These are phyloP conservation scores for Schizothorax lantsangensis DNA, from an alignment of 2,797 vertebrate species.

Conservation along the genomic window DNA sequence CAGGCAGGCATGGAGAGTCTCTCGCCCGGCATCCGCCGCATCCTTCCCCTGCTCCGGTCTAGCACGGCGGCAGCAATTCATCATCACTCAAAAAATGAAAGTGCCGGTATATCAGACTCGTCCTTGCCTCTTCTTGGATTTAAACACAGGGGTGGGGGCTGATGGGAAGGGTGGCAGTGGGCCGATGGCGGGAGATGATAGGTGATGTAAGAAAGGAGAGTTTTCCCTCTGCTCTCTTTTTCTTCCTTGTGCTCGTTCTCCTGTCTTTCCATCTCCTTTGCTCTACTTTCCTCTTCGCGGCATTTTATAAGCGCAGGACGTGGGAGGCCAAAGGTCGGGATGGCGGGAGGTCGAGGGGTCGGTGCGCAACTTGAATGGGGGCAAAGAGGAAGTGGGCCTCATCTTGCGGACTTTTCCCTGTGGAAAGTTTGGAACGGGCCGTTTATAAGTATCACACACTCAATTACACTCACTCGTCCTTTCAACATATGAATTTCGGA, in stretches of 20 bases:
- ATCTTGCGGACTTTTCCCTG: slow-evolving; percentile 69
- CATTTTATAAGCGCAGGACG: slow-evolving; percentile 66
- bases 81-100: slow-evolving; percentile 81
- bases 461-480: slow-evolving; percentile 52
- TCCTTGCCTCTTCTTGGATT: slow-evolving; percentile 74
- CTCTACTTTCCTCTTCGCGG: slow-evolving; percentile 32
- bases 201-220: slow-evolving; percentile 58
- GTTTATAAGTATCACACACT: slow-evolving; percentile 46
- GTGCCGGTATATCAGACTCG: slow-evolving; percentile 73
- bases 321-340: slow-evolving; percentile 66
- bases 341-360: slow-evolving; percentile 71
- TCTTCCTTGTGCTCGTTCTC: slow-evolving; percentile 23
- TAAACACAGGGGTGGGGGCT: slow-evolving; percentile 63
- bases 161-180: slow-evolving; percentile 6
- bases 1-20: slow-evolving; percentile 75
- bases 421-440: slow-evolving; percentile 60
- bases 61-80: slow-evolving; percentile 81
- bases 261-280: slow-evolving; percentile 39
- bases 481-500: slow-evolving; percentile 55
- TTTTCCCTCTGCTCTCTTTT: slow-evolving; percentile 58
- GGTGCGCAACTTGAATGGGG: slow-evolving; percentile 68
- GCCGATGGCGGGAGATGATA: slow-evolving; percentile 53
- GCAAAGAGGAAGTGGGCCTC: slow-evolving; percentile 73
- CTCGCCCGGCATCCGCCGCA: slow-evolving; percentile 72
- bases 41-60: slow-evolving; percentile 78